These are phyloP conservation scores for Saturnia japonica DNA, from an alignment of 2,888 invertebrate genomes.

Conservation along the genomic window DNA sequence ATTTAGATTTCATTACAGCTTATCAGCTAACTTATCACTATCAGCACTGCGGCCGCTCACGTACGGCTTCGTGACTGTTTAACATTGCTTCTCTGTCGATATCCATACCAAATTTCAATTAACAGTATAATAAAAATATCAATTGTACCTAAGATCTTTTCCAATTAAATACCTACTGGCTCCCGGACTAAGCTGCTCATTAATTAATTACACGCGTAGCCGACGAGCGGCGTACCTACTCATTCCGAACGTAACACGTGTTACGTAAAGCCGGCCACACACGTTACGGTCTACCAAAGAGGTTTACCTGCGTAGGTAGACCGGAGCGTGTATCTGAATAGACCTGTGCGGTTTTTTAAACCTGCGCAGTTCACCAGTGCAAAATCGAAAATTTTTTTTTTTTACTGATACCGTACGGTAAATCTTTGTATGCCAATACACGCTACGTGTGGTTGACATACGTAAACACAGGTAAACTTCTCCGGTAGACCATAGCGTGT, in stretches of 20 bases:
- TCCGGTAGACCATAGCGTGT: too few relatives aligned
- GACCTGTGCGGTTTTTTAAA: too few relatives aligned
- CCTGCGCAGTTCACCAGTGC: too few relatives aligned
- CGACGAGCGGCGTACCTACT: constrained; percentile 29
- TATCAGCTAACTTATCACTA: constrained; percentile 77
- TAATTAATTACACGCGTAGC: constrained; percentile 30
- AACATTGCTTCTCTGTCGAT: constrained; percentile 78
- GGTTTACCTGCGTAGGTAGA: too few relatives aligned
- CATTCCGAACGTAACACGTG: constrained; percentile 56
- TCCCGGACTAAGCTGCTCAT: constrained; percentile 45
- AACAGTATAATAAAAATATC: constrained; percentile 80
- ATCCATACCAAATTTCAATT: constrained; percentile 80
- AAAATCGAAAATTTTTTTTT: too few relatives aligned
- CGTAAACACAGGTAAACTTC: too few relatives aligned
- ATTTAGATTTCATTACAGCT: constrained; percentile 79
- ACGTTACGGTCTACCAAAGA: too few relatives aligned
- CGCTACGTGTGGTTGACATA: too few relatives aligned
- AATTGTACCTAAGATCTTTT: constrained; percentile 82
- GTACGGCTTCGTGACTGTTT: constrained; percentile 60
- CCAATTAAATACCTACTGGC: constrained; percentile 67
- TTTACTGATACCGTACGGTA: too few relatives aligned
- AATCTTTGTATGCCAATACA: too few relatives aligned
- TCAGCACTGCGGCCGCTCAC: constrained; percentile 70
- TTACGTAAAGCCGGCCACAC: constrained; percentile 20
- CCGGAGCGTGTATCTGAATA: too few relatives aligned